phyloP scores from a whole-genome alignment of 2,888 invertebrate species.

The Cistogaster globosa region DNA sequence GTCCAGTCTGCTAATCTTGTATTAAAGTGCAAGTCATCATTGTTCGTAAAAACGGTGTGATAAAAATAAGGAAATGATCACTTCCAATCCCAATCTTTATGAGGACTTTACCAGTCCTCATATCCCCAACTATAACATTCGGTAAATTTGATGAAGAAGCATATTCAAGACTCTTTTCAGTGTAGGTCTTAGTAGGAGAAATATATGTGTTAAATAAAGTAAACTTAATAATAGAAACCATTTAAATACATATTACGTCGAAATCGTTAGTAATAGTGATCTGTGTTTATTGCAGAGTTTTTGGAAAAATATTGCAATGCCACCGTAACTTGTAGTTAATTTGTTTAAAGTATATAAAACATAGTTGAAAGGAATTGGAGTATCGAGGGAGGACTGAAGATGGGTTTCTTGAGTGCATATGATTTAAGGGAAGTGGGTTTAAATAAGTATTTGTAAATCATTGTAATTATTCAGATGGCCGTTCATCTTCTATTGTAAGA shows the following conservation, averaged over 20 bases:
- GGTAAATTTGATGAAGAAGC: too few relatives aligned
- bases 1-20: too few relatives aligned
- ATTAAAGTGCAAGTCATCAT: too few relatives aligned
- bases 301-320: not conserved
- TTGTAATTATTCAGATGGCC: constrained; percentile 40
- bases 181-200: too few relatives aligned
- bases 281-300: not conserved
- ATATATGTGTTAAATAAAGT: not conserved
- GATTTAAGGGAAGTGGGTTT: constrained; percentile 17
- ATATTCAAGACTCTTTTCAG: too few relatives aligned
- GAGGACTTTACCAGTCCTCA: too few relatives aligned
- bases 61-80: too few relatives aligned
- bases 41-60: too few relatives aligned
- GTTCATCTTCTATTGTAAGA: constrained; percentile 38
- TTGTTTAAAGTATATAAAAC: not conserved
- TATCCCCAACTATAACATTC: too few relatives aligned
- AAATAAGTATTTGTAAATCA: constrained; percentile 32
- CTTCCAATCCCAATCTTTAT: too few relatives aligned
- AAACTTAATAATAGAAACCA: not conserved
- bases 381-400: not conserved
- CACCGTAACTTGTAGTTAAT: constrained; percentile 7
- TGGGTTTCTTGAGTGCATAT: constrained; percentile 38
- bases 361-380: constrained; percentile 23
- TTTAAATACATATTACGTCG: not conserved
- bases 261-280: not conserved